These are phyloP conservation scores for Corvus hawaiiensis DNA, from an alignment of 2,113 vertebrate genomes.

Conservation along the genomic window DNA sequence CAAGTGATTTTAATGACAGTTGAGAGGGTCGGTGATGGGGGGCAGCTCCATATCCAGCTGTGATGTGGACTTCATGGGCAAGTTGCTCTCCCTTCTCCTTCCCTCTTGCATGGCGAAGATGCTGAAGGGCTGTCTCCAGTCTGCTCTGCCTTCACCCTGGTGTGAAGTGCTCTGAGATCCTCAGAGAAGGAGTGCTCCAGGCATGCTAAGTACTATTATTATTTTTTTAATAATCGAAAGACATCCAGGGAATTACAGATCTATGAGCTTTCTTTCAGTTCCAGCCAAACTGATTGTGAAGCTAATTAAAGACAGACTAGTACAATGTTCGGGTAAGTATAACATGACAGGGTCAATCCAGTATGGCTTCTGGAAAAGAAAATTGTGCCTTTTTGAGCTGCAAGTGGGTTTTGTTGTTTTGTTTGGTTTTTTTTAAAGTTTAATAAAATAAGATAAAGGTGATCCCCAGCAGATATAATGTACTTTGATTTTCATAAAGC, in stretches of 20 bases:
- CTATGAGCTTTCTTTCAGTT: constrained; percentile 18
- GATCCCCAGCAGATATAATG: constrained; percentile 27
- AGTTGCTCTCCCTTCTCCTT: neutral
- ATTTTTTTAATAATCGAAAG: constrained; percentile 41
- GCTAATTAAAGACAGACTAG: constrained; percentile 49
- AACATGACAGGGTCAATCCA: constrained; percentile 50
- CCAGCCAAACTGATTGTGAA: constrained; percentile 36
- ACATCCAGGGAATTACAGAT: constrained; percentile 32
- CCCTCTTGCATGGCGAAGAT: neutral
- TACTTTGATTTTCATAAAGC: constrained; percentile 49
- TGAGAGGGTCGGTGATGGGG: neutral
- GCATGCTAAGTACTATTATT: constrained; percentile 20
- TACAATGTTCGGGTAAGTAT: neutral
- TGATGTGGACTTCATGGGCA: neutral
- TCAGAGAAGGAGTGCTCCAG: neutral
- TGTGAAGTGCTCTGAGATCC: neutral
- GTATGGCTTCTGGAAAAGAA: constrained; percentile 1
- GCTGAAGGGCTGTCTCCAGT: neutral
- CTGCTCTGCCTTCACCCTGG: neutral
- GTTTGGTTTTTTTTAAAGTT: neutral
- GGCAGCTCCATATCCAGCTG: neutral
- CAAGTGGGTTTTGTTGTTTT: neutral
- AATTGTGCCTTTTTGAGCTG: neutral
- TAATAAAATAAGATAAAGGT: constrained; percentile 56
- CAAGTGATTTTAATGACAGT: neutral